phyloP scores from a whole-genome alignment of 2,113 vertebrate species.

The Mus pahari region DNA sequence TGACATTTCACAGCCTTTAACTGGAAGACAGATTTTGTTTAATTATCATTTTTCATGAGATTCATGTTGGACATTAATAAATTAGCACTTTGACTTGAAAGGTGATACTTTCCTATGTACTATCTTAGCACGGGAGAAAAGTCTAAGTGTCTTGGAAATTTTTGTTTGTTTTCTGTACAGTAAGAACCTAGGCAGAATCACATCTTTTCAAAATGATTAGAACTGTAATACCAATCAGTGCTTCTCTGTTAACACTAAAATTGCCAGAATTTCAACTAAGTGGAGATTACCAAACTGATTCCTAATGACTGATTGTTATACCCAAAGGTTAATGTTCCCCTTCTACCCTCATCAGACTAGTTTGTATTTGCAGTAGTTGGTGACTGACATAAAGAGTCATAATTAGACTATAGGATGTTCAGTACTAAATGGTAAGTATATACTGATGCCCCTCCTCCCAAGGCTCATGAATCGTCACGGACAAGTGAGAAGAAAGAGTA shows the following conservation, averaged over 20 bases:
- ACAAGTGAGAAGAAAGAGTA: background rate
- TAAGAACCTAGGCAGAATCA: background rate
- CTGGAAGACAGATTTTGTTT: background rate
- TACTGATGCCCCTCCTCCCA: background rate
- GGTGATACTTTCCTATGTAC: background rate
- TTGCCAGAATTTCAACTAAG: background rate
- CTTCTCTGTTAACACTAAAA: background rate
- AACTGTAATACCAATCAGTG: background rate
- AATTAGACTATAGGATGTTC: background rate
- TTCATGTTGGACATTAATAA: background rate
- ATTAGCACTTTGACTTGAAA: background rate
- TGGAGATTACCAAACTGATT: background rate
- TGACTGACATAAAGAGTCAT: background rate
- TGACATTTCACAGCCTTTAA: background rate
- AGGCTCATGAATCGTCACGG: background rate
- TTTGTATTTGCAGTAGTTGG: background rate
- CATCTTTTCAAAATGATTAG: conserved; percentile 25
- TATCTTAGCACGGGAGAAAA: background rate
- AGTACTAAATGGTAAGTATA: background rate
- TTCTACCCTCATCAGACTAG: background rate
- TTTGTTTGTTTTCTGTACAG: conserved; percentile 8
- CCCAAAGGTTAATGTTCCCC: background rate
- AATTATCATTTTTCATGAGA: background rate
- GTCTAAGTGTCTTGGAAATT: background rate
- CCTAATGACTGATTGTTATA: background rate